These are phyloP conservation scores for Nipponacmea schrenckii DNA, from an alignment of 2,888 invertebrate genomes.

Conservation along the genomic window DNA sequence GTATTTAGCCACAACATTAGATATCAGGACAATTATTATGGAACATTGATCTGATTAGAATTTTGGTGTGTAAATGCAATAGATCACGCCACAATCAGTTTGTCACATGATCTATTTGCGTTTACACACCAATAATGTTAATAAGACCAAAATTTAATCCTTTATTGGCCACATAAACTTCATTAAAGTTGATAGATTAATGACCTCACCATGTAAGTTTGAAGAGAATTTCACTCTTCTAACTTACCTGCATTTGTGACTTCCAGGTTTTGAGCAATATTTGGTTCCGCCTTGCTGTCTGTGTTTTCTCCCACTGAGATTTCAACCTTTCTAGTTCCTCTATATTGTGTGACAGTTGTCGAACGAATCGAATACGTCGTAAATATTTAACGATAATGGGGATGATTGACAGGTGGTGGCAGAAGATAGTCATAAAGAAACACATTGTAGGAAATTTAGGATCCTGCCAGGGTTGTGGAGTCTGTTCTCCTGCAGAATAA, in stretches of 20 bases:
- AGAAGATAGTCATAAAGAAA: slow-evolving; percentile 95
- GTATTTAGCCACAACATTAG: no score
- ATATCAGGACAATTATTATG: no score
- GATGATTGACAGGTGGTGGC: slow-evolving; percentile 90
- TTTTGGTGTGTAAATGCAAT: no score
- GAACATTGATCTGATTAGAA: no score
- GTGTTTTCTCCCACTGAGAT: slow-evolving; percentile 64
- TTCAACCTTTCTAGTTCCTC: slow-evolving; percentile 72
- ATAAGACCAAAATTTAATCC: no score
- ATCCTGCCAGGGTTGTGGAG: slow-evolving; percentile 73
- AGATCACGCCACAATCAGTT: no score
- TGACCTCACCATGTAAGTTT: no score
- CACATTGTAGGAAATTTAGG: slow-evolving; percentile 95
- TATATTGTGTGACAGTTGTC: slow-evolving; percentile 78
- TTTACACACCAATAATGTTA: no score
- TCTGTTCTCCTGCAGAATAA: slow-evolving; percentile 26
- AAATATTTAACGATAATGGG: slow-evolving; percentile 89
- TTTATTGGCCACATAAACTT: no score
- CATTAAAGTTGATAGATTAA: no score
- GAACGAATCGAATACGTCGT: slow-evolving; percentile 78
- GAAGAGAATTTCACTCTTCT: background rate
- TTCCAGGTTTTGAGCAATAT: slow-evolving; percentile 88
- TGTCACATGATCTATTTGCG: no score
- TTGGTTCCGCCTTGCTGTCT: slow-evolving; percentile 75
- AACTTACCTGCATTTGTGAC: slow-evolving; percentile 80